Evolutionary conservation across 2,888 invertebrate genomes (phyloP), one percentile per base, ranked within the genome.

Genomic region (Hirtodrosophila confusa): DNA sequence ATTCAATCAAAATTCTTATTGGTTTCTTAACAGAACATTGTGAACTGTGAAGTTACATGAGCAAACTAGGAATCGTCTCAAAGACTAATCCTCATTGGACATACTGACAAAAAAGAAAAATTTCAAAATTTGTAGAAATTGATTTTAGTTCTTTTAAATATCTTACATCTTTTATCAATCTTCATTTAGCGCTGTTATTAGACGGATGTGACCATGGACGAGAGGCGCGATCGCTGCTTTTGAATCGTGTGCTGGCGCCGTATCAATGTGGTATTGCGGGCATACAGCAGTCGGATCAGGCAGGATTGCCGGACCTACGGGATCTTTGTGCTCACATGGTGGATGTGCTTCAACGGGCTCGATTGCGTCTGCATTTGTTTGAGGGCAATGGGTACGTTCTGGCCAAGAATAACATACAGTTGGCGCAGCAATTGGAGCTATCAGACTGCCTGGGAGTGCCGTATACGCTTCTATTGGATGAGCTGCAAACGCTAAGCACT

Each of bases 211-310:
- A 93, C 74, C 92, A 93, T 75, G 92, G 93, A 0, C 68, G 93
- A 92, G 68, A 89, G 91, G 60, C 89, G 91, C 69, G 90, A 7
- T 83, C 86, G 8, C 63, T 92, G 10, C 66, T 82, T 3, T 56
- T 91, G 0, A 95, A 96, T 86, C 93, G 95, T 61, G 95, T 94
- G 91, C 92, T 96, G 62, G 94, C 96, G 10, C 97, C 97, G 0
- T 96, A 94, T 86, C 96, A 96, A 92, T 93, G 95, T 64, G 93
- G 94, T 45, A 94, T 96, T 89, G 93, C 93, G 17, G 89, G 94
- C 48, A 88, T 93, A 50, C 87, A 88, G 75, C 65, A 90, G 91
- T 93, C 93, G 80, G 36, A 27, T 6, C 33, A 78, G 31, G 31
- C 7, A 69, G 45, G 66, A 90, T 48, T 50, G 0, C 17, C 27